Evolutionary conservation across 2,888 invertebrate species (phyloP).

Genomic region (Siphonodentalium dalli): DNA sequence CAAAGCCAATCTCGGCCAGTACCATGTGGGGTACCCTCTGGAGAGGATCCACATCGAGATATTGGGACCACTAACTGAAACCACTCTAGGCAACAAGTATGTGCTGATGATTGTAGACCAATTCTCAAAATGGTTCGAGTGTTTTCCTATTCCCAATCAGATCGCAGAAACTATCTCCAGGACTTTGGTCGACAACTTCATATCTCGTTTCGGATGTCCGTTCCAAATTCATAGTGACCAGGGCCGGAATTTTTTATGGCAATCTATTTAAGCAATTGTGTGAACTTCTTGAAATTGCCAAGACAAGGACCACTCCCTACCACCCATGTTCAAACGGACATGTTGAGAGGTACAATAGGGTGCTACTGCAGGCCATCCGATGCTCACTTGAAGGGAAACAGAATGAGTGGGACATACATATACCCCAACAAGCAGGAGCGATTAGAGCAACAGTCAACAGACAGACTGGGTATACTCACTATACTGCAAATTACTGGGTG

Average conservation of each 20-base stretch:
- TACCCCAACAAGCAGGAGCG: constrained; percentile 16
- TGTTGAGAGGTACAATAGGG: constrained; percentile 16
- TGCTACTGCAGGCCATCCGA: constrained; percentile 1
- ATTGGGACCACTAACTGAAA: constrained; percentile 11
- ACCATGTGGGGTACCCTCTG: constrained; percentile 4
- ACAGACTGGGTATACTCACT: no score
- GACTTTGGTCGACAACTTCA: not conserved
- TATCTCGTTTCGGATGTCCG: constrained; percentile 13
- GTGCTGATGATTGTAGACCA: constrained; percentile 19
- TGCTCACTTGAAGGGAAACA: constrained; percentile 11
- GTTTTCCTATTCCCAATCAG: constrained; percentile 11
- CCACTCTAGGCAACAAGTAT: constrained; percentile 13
- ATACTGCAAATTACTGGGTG: no score
- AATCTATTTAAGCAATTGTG: constrained; percentile 4
- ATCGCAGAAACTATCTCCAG: constrained; percentile 3
- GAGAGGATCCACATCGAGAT: constrained; percentile 16
- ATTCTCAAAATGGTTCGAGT: constrained; percentile 20
- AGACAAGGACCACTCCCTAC: constrained; percentile 3
- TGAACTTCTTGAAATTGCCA: not conserved
- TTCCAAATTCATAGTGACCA: constrained; percentile 11
- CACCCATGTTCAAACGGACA: constrained; percentile 11
- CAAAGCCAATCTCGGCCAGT: not conserved
- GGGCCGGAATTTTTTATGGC: constrained; percentile 15
- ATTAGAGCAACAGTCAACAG: constrained; percentile 7
- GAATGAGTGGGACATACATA: constrained; percentile 4